Conservation (phyloP, 2,797 vertebrate genomes). For the Austrolebias charrua region DNA sequence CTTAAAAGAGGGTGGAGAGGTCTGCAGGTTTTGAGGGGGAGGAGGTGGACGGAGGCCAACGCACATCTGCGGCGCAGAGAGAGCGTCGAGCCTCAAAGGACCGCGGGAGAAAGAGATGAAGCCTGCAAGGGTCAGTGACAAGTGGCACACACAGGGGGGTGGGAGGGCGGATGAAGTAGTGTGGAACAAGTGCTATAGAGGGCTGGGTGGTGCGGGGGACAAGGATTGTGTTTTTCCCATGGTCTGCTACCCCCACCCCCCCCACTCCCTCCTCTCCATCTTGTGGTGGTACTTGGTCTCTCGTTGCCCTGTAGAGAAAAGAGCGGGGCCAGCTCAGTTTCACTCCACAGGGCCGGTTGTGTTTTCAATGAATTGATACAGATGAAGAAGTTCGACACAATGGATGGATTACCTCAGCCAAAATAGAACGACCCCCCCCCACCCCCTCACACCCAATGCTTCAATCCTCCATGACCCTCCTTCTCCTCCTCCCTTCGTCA, state of each 20-base stretch:
- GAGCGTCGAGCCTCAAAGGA: constrained; percentile 66
- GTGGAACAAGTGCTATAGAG: constrained; percentile 80
- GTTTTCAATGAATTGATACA: constrained; percentile 85
- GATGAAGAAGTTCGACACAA: constrained; percentile 83
- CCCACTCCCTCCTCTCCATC: constrained; percentile 21
- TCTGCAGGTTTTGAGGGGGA: constrained; percentile 20
- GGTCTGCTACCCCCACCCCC: constrained; percentile 68
- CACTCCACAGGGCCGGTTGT: constrained; percentile 81
- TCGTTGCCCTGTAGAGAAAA: constrained; percentile 73
- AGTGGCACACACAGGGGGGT: constrained; percentile 75
- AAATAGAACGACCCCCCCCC: constrained; percentile 59
- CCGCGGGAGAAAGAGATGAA: constrained; percentile 65
- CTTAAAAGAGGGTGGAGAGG: constrained; percentile 38
- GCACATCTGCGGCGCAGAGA: constrained; percentile 61
- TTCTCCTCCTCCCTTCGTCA: neutral
- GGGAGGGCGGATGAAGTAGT: constrained; percentile 74
- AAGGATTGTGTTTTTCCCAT: constrained; percentile 82
- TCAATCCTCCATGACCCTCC: too few relatives aligned
- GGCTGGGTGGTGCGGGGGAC: constrained; percentile 43
- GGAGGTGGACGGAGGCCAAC: constrained; percentile 26
- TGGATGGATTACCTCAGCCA: constrained; percentile 81
- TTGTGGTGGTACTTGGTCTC: constrained; percentile 22
- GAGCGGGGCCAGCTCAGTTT: constrained; percentile 80
- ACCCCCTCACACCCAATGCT: too few relatives aligned
- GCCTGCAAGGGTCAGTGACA: constrained; percentile 80